Conservation (phyloP, 2,888 invertebrate species). For the Spatulosminthurus flaviceps region DNA sequence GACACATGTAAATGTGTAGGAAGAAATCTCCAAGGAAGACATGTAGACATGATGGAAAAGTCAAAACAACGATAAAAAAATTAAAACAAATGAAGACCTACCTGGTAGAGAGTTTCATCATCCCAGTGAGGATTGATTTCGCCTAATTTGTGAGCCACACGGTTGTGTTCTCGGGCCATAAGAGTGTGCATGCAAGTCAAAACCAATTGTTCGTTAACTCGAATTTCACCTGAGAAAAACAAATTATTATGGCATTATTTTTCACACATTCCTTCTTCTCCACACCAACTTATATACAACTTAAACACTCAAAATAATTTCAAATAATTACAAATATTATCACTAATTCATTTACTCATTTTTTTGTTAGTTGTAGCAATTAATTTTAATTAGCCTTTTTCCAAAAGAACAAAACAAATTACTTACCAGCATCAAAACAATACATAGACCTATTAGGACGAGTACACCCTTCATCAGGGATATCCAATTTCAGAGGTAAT, state of each 20-base stretch:
- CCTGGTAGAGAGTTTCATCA: slow-evolving; percentile 88
- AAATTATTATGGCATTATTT: slow-evolving; percentile 3
- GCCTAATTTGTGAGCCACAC: slow-evolving; percentile 78
- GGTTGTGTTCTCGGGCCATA: slow-evolving; percentile 90
- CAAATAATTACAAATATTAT: neutral
- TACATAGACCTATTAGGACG: slow-evolving; percentile 88
- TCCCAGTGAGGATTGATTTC: slow-evolving; percentile 92
- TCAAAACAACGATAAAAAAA: neutral
- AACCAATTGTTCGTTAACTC: slow-evolving; percentile 90
- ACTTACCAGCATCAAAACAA: slow-evolving; percentile 88
- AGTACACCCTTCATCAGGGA: slow-evolving; percentile 92
- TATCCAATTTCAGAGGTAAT: slow-evolving; percentile 84
- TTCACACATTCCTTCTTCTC: neutral
- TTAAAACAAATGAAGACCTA: slow-evolving; percentile 59
- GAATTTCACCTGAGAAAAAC: slow-evolving; percentile 77
- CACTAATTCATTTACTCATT: neutral
- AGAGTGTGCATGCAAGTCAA: slow-evolving; percentile 91
- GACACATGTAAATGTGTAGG: neutral
- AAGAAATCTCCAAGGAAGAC: neutral
- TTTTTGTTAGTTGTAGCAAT: neutral
- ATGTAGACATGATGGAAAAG: neutral
- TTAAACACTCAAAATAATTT: neutral
- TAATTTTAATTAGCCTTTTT: slow-evolving; percentile 7
- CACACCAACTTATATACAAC: too few relatives aligned
- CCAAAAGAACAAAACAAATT: neutral